Percentiles rank a stretch among this genome's conserved stretches.
Evolutionary conservation across 2,797 vertebrate genomes (phyloP).

Genomic region (Acipenser transmontanus): DNA sequence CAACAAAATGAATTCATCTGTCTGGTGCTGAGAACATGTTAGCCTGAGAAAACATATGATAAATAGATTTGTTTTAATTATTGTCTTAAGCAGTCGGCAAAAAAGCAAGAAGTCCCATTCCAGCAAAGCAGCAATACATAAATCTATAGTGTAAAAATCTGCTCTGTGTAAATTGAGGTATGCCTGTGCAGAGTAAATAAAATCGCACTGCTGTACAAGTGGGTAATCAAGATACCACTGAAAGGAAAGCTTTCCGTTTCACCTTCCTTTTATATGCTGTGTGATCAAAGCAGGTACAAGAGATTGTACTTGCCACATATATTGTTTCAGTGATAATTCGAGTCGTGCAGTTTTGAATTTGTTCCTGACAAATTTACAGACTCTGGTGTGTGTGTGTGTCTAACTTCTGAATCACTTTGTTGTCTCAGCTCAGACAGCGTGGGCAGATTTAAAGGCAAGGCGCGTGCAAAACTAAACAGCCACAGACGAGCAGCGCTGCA

Average conservation of each 20-base stretch:
- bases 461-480: too few species aligned
- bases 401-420: background rate
- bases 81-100: background rate
- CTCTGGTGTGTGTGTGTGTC: slow-evolving; percentile 1
- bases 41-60: background rate
- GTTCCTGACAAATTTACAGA: background rate
- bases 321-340: slow-evolving; percentile 8
- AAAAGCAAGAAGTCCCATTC: background rate
- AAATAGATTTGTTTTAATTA: background rate
- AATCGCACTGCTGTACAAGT: slow-evolving; percentile 1
- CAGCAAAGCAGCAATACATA: background rate
- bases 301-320: background rate
- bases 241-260: slow-evolving; percentile 1
- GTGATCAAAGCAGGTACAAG: slow-evolving; percentile 11
- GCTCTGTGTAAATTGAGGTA: background rate
- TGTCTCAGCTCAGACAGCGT: background rate
- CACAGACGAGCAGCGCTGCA: too few species aligned
- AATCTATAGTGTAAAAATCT: background rate
- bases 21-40: background rate
- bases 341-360: background rate
- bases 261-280: background rate
- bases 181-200: background rate
- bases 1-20: background rate
- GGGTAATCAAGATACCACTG: background rate
- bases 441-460: too few species aligned